Conservation (phyloP, 1,140 invertebrate genomes). For the Procambarus virginalis region DNA sequence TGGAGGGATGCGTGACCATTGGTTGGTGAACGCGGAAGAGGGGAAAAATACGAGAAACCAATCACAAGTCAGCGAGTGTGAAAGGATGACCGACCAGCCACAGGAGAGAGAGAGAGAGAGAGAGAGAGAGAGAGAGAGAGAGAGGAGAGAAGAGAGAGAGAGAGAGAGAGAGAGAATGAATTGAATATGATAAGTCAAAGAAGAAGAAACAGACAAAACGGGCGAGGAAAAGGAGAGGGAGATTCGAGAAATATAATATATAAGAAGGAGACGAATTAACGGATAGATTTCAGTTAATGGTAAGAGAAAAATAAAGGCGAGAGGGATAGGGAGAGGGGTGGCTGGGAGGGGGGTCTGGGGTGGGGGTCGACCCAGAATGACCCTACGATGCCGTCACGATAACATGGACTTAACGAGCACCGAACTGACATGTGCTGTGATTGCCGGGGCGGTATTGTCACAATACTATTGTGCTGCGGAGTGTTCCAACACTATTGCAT, state of each 20-base stretch:
- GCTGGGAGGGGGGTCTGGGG: not conserved
- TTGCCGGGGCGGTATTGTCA: too few species aligned
- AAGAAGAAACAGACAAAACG: not conserved
- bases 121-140: not conserved
- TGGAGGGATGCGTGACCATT: too few species aligned
- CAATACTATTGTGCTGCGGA: too few species aligned
- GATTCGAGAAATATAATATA: not conserved
- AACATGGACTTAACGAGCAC: constrained; percentile 24
- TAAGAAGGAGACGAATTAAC: not conserved
- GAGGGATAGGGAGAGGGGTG: not conserved
- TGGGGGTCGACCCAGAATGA: not conserved
- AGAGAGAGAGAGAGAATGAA: not conserved
- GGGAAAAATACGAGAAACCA: too few species aligned
- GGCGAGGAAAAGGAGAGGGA: not conserved
- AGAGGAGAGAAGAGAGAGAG: not conserved
- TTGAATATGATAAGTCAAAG: not conserved
- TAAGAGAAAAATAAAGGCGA: not conserved
- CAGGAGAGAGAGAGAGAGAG: too few species aligned
- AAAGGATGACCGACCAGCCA: too few species aligned
- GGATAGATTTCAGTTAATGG: not conserved
- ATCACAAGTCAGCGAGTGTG: too few species aligned
- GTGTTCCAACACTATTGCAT: too few species aligned
- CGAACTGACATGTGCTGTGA: constrained; percentile 19
- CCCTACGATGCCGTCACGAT: not conserved
- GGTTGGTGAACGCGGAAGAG: too few species aligned